Conservation (phyloP, 1,140 invertebrate genomes). For the Meloidogyne exigua region DNA sequence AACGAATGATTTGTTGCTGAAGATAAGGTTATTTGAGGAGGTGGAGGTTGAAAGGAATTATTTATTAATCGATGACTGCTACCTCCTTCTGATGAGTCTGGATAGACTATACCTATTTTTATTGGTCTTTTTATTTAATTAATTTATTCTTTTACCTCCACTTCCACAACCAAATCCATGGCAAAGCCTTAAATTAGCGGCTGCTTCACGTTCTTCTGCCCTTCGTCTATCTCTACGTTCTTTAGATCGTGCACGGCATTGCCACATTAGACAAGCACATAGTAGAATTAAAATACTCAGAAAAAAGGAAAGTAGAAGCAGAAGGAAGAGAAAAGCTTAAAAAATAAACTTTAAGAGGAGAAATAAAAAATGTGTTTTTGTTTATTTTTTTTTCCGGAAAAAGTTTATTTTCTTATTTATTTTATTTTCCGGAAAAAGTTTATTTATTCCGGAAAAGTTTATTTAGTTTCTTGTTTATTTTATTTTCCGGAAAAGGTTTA, state of each 20-base stretch:
- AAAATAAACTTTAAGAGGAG: not conserved
- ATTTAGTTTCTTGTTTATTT: too few species aligned
- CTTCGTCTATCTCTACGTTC: slow-evolving; percentile 3
- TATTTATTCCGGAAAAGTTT: not conserved
- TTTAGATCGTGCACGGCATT: slow-evolving; percentile 34
- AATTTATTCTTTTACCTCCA: not conserved
- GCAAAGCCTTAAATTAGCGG: not conserved
- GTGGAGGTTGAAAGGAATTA: not conserved
- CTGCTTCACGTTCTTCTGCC: slow-evolving; percentile 14
- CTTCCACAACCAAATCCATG: not conserved
- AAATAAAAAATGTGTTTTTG: too few species aligned
- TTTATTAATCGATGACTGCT: slow-evolving; percentile 15
- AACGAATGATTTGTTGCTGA: not conserved
- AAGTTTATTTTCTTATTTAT: too few species aligned
- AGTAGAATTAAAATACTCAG: slow-evolving; percentile 43
- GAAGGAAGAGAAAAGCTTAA: not conserved
- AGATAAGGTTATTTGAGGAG: not conserved
- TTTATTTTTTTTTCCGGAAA: slow-evolving; percentile 1
- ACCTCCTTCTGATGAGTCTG: slow-evolving; percentile 21
- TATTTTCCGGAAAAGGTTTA: too few species aligned
- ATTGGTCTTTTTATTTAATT: too few species aligned
- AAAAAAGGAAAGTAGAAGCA: slow-evolving; percentile 38
- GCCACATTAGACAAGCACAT: slow-evolving; percentile 38
- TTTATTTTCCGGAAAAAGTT: too few species aligned
- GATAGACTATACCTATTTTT: slow-evolving; percentile 20